Evolutionary conservation across 2,797 vertebrate genomes (phyloP), one percentile per base, ranked within the genome.

Genomic region (Microctenopoma lineatum): DNA sequence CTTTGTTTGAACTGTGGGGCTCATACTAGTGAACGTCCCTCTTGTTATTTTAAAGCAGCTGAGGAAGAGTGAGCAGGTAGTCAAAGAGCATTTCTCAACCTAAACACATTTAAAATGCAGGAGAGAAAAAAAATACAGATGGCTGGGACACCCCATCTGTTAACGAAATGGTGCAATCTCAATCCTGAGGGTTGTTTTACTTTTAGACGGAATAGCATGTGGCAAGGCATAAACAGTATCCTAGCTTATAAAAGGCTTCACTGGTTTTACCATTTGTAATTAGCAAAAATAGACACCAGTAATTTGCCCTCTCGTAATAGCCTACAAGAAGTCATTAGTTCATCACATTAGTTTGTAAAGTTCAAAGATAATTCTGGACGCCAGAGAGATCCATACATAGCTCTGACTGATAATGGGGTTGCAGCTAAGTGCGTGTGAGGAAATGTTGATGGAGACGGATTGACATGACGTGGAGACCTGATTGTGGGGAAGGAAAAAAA

Each of bases 221-320:
- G 91, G 91, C 88, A 84, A 68, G n/a, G 75, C 83, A 89, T 88
- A 91, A 93, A 92, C 85, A 88, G 86, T 65, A 89, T 84, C 86
- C 70, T 44, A 80, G 85, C 90, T 91, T 91, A 90, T 92, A 92
- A 93, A 92, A 91, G 78, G 90, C 90, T 92, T 81, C 87, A 64
- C 84, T 92, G 88, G 84, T 90, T 92, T 93, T 90, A 93, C 81
- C 86, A 89, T 92, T 92, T 91, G 90, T 89, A 92, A 92, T 93
- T 92, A 93, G 91, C 89, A 90, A 92, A 90, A 91, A 92, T 91
- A 92, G 89, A 92, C 87, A 82, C 83, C 74, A 80, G 82, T 87
- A 89, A 92, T 92, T 84, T 66, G 81, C 87, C 89, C 85, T 80
- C 83, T 86, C 64, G 74, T 90, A 90, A 88, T 91, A 90, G 89